Evolutionary conservation across 2,797 vertebrate species (phyloP).

Genomic region (Meda fulgida): DNA sequence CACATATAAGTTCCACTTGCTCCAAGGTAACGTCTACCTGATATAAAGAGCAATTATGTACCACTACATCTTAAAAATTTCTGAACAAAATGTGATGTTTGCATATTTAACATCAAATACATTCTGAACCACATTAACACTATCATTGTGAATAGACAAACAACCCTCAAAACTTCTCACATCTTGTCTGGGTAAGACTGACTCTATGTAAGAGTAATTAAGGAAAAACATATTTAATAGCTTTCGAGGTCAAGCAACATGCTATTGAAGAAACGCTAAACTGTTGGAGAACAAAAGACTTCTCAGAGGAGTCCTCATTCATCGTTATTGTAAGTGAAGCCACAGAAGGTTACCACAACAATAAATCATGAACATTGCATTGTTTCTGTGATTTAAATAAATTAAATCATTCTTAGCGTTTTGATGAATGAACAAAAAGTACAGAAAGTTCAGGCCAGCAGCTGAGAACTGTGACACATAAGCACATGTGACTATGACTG

Average conservation of each 20-base stretch:
- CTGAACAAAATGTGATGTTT: background rate
- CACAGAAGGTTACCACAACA: background rate
- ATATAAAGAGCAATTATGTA: background rate
- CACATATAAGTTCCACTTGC: background rate
- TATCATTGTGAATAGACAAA: background rate
- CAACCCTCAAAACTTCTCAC: background rate
- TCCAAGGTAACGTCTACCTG: background rate
- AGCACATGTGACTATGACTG: background rate
- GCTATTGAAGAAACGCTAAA: background rate
- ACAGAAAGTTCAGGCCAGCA: background rate
- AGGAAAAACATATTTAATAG: background rate
- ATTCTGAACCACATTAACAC: background rate
- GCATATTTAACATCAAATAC: background rate
- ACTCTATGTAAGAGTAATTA: background rate
- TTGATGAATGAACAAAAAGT: background rate
- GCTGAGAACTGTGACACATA: constrained; percentile 17
- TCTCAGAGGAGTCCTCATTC: background rate
- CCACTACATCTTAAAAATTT: background rate
- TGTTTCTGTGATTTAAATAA: background rate
- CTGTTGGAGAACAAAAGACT: background rate
- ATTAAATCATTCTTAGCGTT: background rate
- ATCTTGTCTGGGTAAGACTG: background rate
- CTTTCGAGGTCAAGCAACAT: background rate
- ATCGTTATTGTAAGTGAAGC: background rate
- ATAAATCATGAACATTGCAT: background rate